Conservation (phyloP, 2,888 invertebrate species). For the Lithophane socia region DNA sequence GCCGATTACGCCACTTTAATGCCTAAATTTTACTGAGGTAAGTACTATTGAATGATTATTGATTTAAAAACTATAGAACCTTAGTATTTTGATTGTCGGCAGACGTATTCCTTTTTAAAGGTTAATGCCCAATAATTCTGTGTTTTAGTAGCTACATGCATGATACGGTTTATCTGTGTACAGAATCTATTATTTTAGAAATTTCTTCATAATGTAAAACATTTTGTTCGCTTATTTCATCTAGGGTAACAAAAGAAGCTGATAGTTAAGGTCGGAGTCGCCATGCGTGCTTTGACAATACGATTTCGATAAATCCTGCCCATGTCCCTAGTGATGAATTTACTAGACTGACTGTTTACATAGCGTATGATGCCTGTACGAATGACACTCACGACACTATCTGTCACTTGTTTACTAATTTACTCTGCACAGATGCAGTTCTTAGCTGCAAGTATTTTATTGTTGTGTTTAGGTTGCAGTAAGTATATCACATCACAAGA, state of each 20-base stretch:
- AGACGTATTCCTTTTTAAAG: constrained; percentile 81
- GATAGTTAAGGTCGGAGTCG: constrained; percentile 70
- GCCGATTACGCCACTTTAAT: constrained; percentile 84
- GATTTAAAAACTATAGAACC: constrained; percentile 24
- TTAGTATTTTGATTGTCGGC: constrained; percentile 84
- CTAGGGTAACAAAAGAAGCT: constrained; percentile 58
- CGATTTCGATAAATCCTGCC: constrained; percentile 52
- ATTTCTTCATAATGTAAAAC: constrained; percentile 14
- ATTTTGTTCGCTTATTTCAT: constrained; percentile 12
- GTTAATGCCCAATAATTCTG: constrained; percentile 77
- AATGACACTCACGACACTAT: constrained; percentile 19
- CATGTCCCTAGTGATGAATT: constrained; percentile 12
- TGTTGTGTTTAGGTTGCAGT: constrained; percentile 11
- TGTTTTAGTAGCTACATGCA: constrained; percentile 41
- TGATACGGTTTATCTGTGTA: constrained; percentile 3
- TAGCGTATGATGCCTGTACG: constrained; percentile 14
- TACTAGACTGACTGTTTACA: constrained; percentile 49
- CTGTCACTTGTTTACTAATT: constrained; percentile 47
- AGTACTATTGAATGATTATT: constrained; percentile 66
- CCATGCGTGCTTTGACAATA: constrained; percentile 87
- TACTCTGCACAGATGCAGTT: constrained; percentile 15
- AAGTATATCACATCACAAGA: not conserved
- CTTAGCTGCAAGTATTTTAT: constrained; percentile 17
- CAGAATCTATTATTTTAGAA: constrained; percentile 40
- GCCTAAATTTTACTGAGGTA: constrained; percentile 88